Conservation (phyloP, 2,113 vertebrate genomes). For the Eublepharis macularius region DNA sequence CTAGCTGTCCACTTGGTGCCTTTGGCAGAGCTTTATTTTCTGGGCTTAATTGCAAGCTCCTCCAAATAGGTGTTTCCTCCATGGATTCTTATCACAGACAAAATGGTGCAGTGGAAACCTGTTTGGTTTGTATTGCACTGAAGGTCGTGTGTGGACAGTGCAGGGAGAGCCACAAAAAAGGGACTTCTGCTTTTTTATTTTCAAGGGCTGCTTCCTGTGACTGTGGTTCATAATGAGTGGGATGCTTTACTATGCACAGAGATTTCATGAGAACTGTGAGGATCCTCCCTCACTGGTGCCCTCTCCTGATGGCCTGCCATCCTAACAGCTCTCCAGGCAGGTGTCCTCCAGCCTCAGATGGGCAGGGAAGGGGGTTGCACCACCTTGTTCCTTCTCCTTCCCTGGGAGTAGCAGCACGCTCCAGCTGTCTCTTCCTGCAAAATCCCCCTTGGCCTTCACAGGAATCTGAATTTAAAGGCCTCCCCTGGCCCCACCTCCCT, state of each 20-base stretch:
- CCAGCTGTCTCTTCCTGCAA: no score
- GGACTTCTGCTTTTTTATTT: background rate
- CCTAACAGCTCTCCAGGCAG: no score
- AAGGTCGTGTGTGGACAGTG: background rate
- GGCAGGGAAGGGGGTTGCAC: no score
- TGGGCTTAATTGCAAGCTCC: background rate
- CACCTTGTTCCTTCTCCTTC: no score
- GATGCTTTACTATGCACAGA: background rate
- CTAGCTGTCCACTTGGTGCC: background rate
- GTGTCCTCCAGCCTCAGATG: no score
- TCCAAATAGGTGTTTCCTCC: background rate
- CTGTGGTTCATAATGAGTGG: background rate
- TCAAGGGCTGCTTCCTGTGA: background rate
- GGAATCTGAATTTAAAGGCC: no score
- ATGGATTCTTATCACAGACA: background rate
- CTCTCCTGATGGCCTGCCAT: no score
- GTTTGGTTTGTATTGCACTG: background rate
- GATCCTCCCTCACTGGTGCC: no score
- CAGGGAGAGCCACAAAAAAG: background rate
- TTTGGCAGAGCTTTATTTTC: constrained; percentile 34
- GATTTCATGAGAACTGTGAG: no score
- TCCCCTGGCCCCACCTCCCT: no score
- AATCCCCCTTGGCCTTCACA: no score
- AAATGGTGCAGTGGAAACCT: background rate
- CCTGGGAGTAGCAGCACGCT: no score